These are phyloP conservation scores for Arge pagana DNA, from an alignment of 2,888 invertebrate genomes.

Conservation along the genomic window DNA sequence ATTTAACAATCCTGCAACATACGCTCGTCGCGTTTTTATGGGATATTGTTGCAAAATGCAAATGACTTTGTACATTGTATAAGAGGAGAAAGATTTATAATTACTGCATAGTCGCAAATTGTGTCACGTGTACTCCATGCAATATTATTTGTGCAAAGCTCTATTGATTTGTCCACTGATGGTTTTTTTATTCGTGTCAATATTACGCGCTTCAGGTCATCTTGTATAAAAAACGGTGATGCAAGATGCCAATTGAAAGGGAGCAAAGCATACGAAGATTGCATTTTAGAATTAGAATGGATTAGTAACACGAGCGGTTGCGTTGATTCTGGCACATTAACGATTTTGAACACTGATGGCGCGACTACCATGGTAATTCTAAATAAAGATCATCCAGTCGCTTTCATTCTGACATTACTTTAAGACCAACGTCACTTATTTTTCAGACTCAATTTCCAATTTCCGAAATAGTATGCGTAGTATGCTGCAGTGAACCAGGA, in stretches of 20 bases:
- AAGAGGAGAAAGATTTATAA: constrained; percentile 5
- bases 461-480: constrained; percentile 77
- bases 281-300: constrained; percentile 82
- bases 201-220: constrained; percentile 67
- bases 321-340: constrained; percentile 74
- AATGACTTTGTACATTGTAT: constrained; percentile 13
- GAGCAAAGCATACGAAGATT: constrained; percentile 69
- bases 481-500: constrained; percentile 80
- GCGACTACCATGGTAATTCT: constrained; percentile 76
- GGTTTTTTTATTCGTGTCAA: not conserved
- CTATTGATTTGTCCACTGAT: no score
- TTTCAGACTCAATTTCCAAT: constrained; percentile 71
- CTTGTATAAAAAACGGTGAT: constrained; percentile 85
- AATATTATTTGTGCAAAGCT: not conserved
- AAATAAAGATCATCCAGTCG: constrained; percentile 5
- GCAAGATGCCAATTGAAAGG: constrained; percentile 65
- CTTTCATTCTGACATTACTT: constrained; percentile 11
- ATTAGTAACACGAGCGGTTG: constrained; percentile 67
- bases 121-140: no score
- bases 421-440: constrained; percentile 26
- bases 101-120: not conserved
- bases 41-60: not conserved
- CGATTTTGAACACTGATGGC: constrained; percentile 78
- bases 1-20: no score
- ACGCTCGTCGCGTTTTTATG: no score